phyloP scores from a whole-genome alignment of 2,888 invertebrate genomes.

The Neoscelio sp. region DNA sequence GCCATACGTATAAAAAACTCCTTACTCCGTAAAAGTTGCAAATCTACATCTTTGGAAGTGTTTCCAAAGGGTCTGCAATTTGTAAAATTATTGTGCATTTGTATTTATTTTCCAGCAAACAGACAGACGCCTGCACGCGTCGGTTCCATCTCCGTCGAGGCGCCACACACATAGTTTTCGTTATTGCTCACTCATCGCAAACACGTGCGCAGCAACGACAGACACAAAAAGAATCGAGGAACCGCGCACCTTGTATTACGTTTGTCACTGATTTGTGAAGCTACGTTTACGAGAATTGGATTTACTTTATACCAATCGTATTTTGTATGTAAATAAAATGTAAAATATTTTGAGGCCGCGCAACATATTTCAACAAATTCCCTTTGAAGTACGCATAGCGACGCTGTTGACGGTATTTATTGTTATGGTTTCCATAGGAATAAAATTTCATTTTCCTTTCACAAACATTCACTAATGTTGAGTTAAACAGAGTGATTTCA shows the following conservation, averaged over 20 bases:
- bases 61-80: constrained; percentile 3
- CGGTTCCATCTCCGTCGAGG: constrained; percentile 21
- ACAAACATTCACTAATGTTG: too few relatives aligned
- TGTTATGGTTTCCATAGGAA: too few relatives aligned
- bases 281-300: background rate
- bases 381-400: too few relatives aligned
- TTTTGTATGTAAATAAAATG: too few relatives aligned
- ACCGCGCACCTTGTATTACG: background rate
- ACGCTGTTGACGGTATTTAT: too few relatives aligned
- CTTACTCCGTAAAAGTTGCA: too few relatives aligned
- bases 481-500: too few relatives aligned
- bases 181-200: constrained; percentile 28
- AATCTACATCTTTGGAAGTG: background rate
- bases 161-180: constrained; percentile 21
- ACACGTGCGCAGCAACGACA: constrained; percentile 19
- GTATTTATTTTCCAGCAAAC: constrained; percentile 22
- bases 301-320: background rate
- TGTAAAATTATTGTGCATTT: constrained; percentile 28
- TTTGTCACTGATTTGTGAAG: constrained; percentile 5
- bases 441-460: too few relatives aligned
- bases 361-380: too few relatives aligned
- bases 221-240: constrained; percentile 13
- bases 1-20: too few relatives aligned
- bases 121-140: constrained; percentile 27
- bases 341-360: too few relatives aligned